A percentile compares a stretch with the other conserved stretches of the same genome.
These are phyloP conservation scores for Rynchops niger DNA, from an alignment of 2,113 vertebrate species.

Conservation along the genomic window DNA sequence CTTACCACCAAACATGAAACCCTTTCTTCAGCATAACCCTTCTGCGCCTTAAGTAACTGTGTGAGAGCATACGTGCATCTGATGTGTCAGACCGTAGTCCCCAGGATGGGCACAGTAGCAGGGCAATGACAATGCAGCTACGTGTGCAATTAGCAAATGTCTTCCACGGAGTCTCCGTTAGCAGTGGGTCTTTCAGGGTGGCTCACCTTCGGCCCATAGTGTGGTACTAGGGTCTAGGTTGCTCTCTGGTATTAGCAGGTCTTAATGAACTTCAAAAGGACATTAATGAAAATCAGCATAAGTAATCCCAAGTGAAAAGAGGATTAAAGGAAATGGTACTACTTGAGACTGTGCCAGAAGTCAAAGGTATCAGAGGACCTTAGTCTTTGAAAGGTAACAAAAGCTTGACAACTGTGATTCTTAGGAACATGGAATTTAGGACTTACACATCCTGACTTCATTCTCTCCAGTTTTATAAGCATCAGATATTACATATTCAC, in stretches of 20 bases:
- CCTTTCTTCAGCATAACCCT: background rate
- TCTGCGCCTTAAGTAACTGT: background rate
- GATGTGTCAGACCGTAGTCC: background rate
- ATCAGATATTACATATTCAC: background rate
- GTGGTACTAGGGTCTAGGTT: background rate
- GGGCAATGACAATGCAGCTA: background rate
- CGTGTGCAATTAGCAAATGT: background rate
- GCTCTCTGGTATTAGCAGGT: background rate
- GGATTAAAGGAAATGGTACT: background rate
- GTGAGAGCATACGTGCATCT: background rate
- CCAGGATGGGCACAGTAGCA: background rate
- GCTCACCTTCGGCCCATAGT: background rate
- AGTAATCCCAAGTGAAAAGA: background rate
- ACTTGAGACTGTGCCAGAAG: background rate
- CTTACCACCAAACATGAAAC: background rate
- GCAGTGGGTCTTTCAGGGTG: background rate
- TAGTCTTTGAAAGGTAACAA: background rate
- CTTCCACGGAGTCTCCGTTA: background rate
- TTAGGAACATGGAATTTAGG: background rate
- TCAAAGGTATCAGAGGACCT: background rate
- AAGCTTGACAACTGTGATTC: background rate
- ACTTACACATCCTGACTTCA: background rate
- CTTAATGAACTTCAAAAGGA: background rate
- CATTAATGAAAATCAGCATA: slow-evolving; percentile 4
- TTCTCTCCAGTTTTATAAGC: background rate